Percentiles rank a stretch among this genome's conserved stretches.
These are phyloP conservation scores for Bubo bubo DNA, from an alignment of 2,113 vertebrate species.

Conservation along the genomic window DNA sequence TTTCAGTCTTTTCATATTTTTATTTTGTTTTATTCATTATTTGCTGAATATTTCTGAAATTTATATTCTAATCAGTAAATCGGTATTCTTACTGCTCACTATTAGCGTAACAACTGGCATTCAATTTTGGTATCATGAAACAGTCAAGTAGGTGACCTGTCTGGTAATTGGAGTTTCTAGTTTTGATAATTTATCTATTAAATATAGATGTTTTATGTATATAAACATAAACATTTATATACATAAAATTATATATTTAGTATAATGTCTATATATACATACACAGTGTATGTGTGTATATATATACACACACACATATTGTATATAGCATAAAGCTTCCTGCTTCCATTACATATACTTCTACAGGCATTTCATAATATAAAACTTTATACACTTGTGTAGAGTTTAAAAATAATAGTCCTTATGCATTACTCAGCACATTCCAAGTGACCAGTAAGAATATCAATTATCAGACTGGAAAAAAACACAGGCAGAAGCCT, in stretches of 20 bases:
- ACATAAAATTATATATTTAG: neutral
- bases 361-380: neutral
- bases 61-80: neutral
- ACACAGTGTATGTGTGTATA: fast-evolving
- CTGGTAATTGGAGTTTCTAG: neutral
- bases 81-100: neutral
- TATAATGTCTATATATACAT: no score
- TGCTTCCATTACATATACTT: neutral
- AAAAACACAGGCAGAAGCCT: neutral
- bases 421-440: neutral
- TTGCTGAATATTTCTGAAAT: neutral
- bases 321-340: neutral
- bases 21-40: neutral
- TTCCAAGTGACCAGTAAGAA: neutral
- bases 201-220: neutral
- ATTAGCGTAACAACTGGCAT: neutral
- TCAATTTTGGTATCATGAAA: neutral
- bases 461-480: neutral
- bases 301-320: neutral
- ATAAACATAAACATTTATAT: neutral
- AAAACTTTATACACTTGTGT: neutral
- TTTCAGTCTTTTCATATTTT: neutral
- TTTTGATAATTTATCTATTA: neutral
- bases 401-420: neutral
- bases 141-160: neutral